Evolutionary conservation across 2,113 vertebrate genomes (phyloP).

Genomic region (Cricetomys ansorgei): DNA sequence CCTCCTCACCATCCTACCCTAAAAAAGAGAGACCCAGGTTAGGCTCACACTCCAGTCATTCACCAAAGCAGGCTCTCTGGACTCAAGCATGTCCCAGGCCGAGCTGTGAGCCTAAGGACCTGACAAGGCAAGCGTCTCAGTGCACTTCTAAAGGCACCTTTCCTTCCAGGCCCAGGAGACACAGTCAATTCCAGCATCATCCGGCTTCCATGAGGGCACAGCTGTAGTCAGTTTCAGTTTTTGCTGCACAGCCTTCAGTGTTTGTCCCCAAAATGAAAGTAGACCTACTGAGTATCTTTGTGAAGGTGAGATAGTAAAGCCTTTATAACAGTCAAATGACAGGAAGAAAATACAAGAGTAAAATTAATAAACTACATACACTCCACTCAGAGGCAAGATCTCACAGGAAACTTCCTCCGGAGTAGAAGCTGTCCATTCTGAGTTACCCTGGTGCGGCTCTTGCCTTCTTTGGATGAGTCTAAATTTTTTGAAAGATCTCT

Average conservation of each 20-base stretch:
- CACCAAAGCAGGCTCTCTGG: neutral
- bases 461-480: neutral
- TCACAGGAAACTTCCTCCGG: neutral
- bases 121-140: neutral
- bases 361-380: neutral
- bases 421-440: neutral
- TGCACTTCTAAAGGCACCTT: neutral
- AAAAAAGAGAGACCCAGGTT: neutral
- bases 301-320: neutral
- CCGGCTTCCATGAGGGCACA: neutral
- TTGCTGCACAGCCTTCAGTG: neutral
- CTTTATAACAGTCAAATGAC: conserved; percentile 17
- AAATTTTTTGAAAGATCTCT: neutral
- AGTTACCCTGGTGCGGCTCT: neutral
- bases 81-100: neutral
- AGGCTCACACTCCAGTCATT: neutral
- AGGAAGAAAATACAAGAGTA: neutral
- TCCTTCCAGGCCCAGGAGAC: neutral
- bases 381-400: neutral
- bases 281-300: neutral
- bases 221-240: neutral
- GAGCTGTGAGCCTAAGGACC: neutral
- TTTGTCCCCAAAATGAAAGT: conserved; percentile 46
- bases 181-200: neutral
- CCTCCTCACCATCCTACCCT: neutral